Evolutionary conservation across 2,797 vertebrate species (phyloP).

Genomic region (Urocyon cinereoargenteus): DNA sequence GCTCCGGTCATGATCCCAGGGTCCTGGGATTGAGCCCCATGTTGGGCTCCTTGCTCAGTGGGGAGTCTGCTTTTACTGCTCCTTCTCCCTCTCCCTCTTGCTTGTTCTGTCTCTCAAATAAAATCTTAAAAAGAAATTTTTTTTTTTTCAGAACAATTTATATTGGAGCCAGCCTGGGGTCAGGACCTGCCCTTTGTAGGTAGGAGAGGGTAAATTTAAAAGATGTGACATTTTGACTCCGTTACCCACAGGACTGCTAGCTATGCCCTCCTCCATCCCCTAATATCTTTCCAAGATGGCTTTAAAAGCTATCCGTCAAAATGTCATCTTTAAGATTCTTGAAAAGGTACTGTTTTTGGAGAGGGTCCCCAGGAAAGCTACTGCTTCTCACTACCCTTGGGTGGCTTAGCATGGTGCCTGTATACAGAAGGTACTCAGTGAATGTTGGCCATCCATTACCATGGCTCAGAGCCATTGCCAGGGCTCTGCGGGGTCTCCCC

Average conservation of each 20-base stretch:
- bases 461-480: not conserved
- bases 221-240: not conserved
- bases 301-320: not conserved
- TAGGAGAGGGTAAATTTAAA: not conserved
- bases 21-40: no score
- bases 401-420: not conserved
- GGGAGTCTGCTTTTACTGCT: no score
- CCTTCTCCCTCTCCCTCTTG: no score
- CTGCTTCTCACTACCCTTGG: not conserved
- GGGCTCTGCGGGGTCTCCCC: not conserved
- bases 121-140: no score
- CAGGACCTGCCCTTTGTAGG: not conserved
- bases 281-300: not conserved
- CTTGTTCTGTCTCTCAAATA: no score
- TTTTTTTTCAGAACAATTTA: not conserved
- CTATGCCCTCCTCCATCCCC: not conserved
- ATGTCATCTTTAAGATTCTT: not conserved
- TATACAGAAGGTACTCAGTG: fast-evolving
- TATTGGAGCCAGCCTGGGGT: no score
- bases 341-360: not conserved
- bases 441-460: fast-evolving
- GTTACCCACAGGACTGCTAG: not conserved
- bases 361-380: not conserved
- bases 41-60: no score
- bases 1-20: no score